Base-by-base conservation (phyloP, 2,113 vertebrate species). In the Grammomys dolichurus region DNA sequence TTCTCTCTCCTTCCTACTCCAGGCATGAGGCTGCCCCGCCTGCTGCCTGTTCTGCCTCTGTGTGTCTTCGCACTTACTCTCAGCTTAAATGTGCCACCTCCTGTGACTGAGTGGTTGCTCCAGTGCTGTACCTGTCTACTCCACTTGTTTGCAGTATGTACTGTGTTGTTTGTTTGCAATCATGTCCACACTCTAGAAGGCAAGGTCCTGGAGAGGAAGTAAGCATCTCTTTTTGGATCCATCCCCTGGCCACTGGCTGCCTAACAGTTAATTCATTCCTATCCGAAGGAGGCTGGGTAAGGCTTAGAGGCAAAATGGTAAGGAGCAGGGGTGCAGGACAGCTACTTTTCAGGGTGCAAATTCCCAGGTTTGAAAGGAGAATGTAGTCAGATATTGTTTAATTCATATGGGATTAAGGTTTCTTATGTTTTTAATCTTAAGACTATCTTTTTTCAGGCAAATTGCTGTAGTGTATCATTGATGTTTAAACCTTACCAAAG, bases 1-100 rank as follows among this genome's bases (percentile, higher is more conserved):
- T 67, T n/a, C 73, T 75, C 28, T n/a, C 73, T 75, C 28, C 46
- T 56, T 36, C 72, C 5, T 77, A n/a, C 16, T 46, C 36, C 67
- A 60, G 85, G 17, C n/a, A 43, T 19, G 75, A 8, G 46, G 28
- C 69, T 70, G 26, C 10, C 13, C 24, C 9, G 17, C 54, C 65
- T 20, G 14, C 58, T 72, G 70, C 58, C 48, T 46, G 36, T 19
- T 78, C 28, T 80, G 77, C 31, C 16, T 84, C 48, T 72, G 31
- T 16, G 0, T 26, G 48, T 13, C 56, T 51, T 33, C 2, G 16
- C 2, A 12, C n/a, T 36, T 58, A n/a, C 40, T 13, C 0, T 33
- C 65, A 80, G 46, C 3, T 7, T 33, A 24, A 76, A 63, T 33
- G 48, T 3, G 31, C 65, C 12, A n/a, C 24, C 11, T 16, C 40